Evolutionary conservation across 2,113 vertebrate genomes (phyloP), one percentile per base, ranked within the genome.

Genomic region (Limnothrissa miodon): DNA sequence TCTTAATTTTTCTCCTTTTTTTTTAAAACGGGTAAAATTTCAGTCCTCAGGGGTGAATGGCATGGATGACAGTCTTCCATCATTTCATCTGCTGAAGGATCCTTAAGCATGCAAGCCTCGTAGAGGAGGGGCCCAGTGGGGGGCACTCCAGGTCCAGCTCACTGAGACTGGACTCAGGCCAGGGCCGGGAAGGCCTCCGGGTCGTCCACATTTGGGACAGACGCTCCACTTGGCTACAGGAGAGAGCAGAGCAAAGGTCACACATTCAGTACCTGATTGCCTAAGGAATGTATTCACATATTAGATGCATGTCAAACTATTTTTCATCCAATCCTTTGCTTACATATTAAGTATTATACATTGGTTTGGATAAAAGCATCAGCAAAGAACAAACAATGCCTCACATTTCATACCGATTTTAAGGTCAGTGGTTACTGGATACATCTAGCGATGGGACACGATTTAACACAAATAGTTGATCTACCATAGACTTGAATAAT

Each of bases 71-170:
- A 97, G 96, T 97, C 95, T 96, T 94, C 93, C 93, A 93, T 93
- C 93, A 93, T 91, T 93, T 94, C 89, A 92, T 91, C 96, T 96
- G 96, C 97, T 94, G 97, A 98, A 98, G 96, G 96, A 97, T 99
- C 97, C 96, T 96, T 97, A 97, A 97, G 97, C 98, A 99, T 98
- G 98, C 98, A 97, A 97, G 97, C 97, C 97, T 98, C 95, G 94
- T 95, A 97, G 96, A 96, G 95, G 95, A 97, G 95, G 95, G 94
- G 95, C 96, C 95, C 13, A 83, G 84, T 87, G 83, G 93, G 94
- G 66, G 66, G 13, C 66, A 94, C 95, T 96, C 94, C 93, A 88
- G 81, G 85, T 85, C 92, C 90, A 15, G 62, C 13, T 33, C 66
- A 36, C 66, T 29, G 93, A 92, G 93, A 90, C 92, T 92, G 92